Base-by-base conservation (phyloP, 2,113 vertebrate genomes). In the Paradisaea rubra region DNA sequence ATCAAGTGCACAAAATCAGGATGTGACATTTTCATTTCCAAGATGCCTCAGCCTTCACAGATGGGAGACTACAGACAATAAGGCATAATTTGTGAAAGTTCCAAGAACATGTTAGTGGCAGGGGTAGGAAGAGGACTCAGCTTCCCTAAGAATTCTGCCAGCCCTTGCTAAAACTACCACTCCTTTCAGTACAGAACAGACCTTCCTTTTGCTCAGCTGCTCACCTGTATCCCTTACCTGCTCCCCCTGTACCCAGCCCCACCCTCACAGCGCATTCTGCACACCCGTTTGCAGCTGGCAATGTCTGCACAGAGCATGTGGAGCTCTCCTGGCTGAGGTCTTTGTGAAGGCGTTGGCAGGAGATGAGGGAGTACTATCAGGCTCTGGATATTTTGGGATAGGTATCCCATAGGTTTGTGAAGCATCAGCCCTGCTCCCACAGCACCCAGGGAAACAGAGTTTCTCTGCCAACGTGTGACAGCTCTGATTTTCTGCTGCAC, bases 51-150 rank as follows among this genome's bases (percentile, higher is more conserved):
- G 86, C 2, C 0, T 69, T 80, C 91, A 89, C 93, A 94, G 89
- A 91, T 92, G 87, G 91, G 35, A 93, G 79, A 41, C 52, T 65
- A 3, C 49, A 93, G 93, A 93, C 86, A 94, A 66, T 71, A 47
- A 85, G 54, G 79, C 24, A 37, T 54, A 66, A 88, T 95, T 90
- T 96, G 88, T 50, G 89, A 93, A 94, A 97, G 97, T 93, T 97
- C 95, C 86, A 81, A 63, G 70, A 24, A 39, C 91, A 86, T 66
- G 72, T 81, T 44, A 81, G 79, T 61, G 84, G 85, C 49, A 80
- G 66, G 44, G 47, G 56, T 65, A 79, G 77, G 88, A 96, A 95
- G 82, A 97, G 94, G 87, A 93, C 61, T 42, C 66, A 37, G 61
- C 71, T 88, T 72, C 76, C 79, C 47, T 21, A 41, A 82, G 64